Evolutionary conservation across 2,888 invertebrate species (phyloP).

Genomic region (Bruchidius siliquastri): DNA sequence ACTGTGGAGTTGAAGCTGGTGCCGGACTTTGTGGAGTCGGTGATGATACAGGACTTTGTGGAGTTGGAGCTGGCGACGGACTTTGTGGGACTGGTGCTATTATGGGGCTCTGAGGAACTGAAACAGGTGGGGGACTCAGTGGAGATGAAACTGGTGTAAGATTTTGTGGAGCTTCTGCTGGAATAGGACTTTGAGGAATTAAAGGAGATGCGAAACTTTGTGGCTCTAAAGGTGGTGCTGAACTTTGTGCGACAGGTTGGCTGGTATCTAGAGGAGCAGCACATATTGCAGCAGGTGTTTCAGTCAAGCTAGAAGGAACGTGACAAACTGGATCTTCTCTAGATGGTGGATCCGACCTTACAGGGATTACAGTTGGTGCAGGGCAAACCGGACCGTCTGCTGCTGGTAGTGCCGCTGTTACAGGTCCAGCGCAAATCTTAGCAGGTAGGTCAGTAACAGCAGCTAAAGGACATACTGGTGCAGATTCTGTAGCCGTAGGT

Average conservation of each 20-base stretch:
- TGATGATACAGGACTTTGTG: neutral
- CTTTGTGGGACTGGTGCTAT: neutral
- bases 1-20: neutral
- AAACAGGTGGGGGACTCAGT: constrained; percentile 6
- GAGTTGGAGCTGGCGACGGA: neutral
- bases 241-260: neutral
- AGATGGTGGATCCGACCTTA: constrained; percentile 11
- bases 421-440: neutral
- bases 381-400: neutral
- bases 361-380: constrained; percentile 10
- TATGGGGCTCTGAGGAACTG: neutral
- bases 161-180: constrained; percentile 7
- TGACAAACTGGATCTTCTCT: constrained; percentile 20
- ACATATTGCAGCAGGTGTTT: constrained; percentile 2
- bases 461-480: neutral
- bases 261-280: neutral
- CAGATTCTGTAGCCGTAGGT: constrained; percentile 6
- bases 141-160: constrained; percentile 13
- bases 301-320: constrained; percentile 5
- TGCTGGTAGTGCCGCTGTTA: neutral
- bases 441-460: neutral
- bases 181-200: neutral
- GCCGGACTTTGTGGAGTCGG: neutral
- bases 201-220: constrained; percentile 5
- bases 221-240: constrained; percentile 13